Conservation (phyloP, 2,113 vertebrate genomes). For the Oophaga pumilio region DNA sequence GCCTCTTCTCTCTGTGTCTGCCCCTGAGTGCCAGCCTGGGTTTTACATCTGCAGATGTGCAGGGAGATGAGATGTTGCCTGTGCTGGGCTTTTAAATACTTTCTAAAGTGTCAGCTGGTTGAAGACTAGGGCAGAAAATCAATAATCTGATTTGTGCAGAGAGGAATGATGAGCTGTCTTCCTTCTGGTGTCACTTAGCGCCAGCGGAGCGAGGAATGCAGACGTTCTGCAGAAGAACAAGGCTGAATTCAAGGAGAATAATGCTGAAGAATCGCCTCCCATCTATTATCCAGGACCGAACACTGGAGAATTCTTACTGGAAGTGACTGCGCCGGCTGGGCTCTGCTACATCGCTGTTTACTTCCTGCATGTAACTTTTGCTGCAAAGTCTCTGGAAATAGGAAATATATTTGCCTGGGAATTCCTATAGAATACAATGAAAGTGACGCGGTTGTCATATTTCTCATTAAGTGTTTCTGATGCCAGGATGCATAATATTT, state of each 20-base stretch:
- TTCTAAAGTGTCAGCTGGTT: slow-evolving; percentile 11
- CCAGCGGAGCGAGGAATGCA: slow-evolving; percentile 1
- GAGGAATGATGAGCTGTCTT: background rate
- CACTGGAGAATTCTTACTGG: background rate
- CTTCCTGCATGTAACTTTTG: background rate
- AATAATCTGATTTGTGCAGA: background rate
- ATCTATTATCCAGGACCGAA: background rate
- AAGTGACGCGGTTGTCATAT: background rate
- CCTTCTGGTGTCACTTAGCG: background rate
- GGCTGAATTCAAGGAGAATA: background rate
- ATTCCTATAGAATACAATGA: background rate
- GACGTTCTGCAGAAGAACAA: background rate
- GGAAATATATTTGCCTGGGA: background rate
- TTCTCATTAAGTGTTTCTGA: too few species aligned
- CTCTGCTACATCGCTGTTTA: background rate
- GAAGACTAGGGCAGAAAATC: slow-evolving; percentile 4
- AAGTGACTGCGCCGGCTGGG: background rate
- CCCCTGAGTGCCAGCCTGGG: background rate
- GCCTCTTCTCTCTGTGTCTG: too few species aligned
- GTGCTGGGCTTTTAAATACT: slow-evolving; percentile 5
- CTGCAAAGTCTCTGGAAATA: background rate
- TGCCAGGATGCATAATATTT: too few species aligned
- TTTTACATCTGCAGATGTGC: background rate
- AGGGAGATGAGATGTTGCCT: background rate
- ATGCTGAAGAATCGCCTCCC: background rate